Percentiles rank a stretch among this genome's conserved stretches.
phyloP scores from a whole-genome alignment of 2,113 vertebrate species.

The Ranitomeya variabilis region DNA sequence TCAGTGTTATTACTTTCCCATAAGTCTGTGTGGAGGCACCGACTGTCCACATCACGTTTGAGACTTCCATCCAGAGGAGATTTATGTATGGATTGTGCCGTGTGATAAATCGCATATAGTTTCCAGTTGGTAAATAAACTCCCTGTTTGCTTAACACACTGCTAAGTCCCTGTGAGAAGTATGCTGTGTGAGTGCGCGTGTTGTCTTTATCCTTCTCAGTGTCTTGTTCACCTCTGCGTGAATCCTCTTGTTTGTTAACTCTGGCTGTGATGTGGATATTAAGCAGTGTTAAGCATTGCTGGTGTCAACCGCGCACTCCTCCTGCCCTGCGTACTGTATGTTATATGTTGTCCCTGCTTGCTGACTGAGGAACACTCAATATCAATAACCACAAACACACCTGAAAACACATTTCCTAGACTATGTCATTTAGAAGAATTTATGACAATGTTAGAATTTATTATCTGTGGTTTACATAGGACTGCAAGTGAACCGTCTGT shows the following conservation, averaged over 20 bases:
- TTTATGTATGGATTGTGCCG: conserved; percentile 1
- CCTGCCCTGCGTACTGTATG: neutral
- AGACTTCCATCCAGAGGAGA: neutral
- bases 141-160: conserved; percentile 30
- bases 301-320: conserved; percentile 6
- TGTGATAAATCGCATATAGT: conserved; percentile 45
- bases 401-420: neutral
- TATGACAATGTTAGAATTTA: neutral
- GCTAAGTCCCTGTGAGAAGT: conserved; percentile 43
- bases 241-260: conserved; percentile 55
- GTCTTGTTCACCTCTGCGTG: conserved; percentile 58
- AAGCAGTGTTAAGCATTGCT: conserved; percentile 43
- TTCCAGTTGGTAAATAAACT: conserved; percentile 50
- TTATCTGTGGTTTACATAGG: neutral
- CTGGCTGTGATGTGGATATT: conserved; percentile 53
- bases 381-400: neutral
- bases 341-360: neutral
- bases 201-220: conserved; percentile 55
- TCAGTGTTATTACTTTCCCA: no score
- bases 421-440: no score
- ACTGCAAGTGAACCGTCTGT: neutral
- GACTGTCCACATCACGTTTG: no score
- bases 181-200: conserved; percentile 24
- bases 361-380: neutral
- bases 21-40: no score